Percentiles rank a stretch among this genome's conserved stretches.
phyloP scores from a whole-genome alignment of 2,113 vertebrate species.

The Dunckerocampus dactyliophorus region DNA sequence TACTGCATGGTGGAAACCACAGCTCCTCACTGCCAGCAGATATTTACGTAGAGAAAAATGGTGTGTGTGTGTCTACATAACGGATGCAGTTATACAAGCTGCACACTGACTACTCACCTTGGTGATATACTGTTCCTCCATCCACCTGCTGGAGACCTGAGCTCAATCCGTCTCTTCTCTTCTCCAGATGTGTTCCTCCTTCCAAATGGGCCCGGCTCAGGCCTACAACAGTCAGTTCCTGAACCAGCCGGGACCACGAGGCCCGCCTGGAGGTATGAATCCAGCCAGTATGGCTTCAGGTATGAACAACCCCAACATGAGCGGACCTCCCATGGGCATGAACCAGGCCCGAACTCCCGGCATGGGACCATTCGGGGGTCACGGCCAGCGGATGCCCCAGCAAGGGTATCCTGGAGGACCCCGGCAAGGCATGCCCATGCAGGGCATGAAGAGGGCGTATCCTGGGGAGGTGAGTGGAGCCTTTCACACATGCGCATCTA shows the following conservation, averaged over 20 bases:
- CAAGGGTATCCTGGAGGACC: conserved; percentile 90
- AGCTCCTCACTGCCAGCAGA: no score
- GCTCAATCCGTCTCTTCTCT: conserved; percentile 41
- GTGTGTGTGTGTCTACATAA: no score
- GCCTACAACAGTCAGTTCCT: conserved; percentile 98
- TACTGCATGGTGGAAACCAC: no score
- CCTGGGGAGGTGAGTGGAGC: conserved; percentile 86
- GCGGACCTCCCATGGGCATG: conserved; percentile 94
- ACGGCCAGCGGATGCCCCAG: conserved; percentile 93
- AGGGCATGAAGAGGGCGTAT: conserved; percentile 94
- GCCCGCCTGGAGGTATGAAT: conserved; percentile 92
- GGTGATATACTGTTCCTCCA: no score
- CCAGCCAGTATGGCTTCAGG: conserved; percentile 86
- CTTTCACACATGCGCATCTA: background rate
- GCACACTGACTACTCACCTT: background rate
- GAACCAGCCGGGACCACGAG: conserved; percentile 93
- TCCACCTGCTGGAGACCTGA: no score
- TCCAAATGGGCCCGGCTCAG: conserved; percentile 98
- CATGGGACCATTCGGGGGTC: conserved; percentile 87
- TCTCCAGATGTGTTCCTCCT: conserved; percentile 96
- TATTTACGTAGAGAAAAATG: no score
- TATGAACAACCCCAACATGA: conserved; percentile 91
- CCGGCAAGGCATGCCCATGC: conserved; percentile 88
- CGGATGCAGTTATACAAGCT: background rate
- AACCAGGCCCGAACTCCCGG: conserved; percentile 90